Evolutionary conservation across 2,113 vertebrate genomes (phyloP).

Genomic region (Tychaedon coryphoeus): DNA sequence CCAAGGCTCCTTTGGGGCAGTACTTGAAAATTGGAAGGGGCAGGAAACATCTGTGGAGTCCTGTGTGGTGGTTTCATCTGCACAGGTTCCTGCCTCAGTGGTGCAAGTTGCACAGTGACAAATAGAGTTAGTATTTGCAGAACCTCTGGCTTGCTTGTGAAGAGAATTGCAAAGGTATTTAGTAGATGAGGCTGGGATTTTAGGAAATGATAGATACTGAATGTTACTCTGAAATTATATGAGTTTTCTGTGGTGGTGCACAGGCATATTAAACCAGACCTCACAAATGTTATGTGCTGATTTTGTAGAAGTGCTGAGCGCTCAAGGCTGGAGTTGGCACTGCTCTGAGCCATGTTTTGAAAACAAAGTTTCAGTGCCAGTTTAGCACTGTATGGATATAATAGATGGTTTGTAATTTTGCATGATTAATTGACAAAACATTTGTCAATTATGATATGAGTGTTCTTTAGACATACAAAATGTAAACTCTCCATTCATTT

Average conservation of each 20-base stretch:
- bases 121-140: background rate
- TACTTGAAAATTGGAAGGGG: background rate
- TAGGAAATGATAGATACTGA: background rate
- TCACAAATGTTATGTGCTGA: background rate
- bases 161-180: background rate
- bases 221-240: background rate
- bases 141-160: background rate
- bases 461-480: background rate
- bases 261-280: background rate
- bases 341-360: background rate
- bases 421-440: background rate
- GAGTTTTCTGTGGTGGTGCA: background rate
- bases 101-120: background rate
- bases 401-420: background rate
- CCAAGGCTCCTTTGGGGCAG: background rate
- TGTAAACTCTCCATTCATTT: background rate
- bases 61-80: background rate
- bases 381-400: background rate
- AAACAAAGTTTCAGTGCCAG: background rate
- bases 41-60: background rate
- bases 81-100: background rate
- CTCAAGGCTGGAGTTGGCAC: background rate
- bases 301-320: background rate
- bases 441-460: background rate
- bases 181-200: background rate